These are phyloP conservation scores for Potorous gilbertii DNA, from an alignment of 2,797 vertebrate species.

Conservation along the genomic window DNA sequence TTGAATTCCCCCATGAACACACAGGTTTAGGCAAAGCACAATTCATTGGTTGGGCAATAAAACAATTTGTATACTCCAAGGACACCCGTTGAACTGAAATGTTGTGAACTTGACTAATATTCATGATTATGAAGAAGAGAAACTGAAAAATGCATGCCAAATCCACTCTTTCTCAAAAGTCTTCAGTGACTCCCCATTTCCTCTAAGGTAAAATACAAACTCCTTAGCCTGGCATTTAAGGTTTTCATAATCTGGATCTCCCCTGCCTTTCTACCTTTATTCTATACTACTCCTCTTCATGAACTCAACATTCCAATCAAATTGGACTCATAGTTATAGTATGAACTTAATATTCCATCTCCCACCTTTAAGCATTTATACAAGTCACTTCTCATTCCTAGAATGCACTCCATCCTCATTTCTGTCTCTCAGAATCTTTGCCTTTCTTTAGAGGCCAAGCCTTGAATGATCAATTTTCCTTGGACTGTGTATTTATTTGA, in stretches of 20 bases:
- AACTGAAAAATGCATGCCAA: neutral
- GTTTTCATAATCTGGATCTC: neutral
- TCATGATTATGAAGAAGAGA: neutral
- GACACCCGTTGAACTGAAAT: neutral
- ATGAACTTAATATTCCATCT: neutral
- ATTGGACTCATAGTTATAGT: neutral
- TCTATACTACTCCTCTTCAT: neutral
- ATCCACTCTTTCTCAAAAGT: neutral
- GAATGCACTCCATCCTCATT: neutral
- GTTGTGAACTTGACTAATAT: neutral
- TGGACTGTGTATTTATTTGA: neutral
- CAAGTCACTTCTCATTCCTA: neutral
- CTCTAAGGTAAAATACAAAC: neutral
- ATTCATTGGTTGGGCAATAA: neutral
- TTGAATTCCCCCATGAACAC: neutral
- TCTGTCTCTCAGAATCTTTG: neutral
- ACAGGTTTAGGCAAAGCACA: constrained; percentile 5
- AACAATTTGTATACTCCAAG: neutral
- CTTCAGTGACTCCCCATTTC: neutral
- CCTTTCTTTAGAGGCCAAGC: neutral
- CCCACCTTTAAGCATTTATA: neutral
- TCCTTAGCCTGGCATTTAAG: neutral
- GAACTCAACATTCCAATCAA: neutral
- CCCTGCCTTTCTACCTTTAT: neutral
- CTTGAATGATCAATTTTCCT: neutral